phyloP scores from a whole-genome alignment of 2,888 invertebrate genomes.

The Melieria omissa region DNA sequence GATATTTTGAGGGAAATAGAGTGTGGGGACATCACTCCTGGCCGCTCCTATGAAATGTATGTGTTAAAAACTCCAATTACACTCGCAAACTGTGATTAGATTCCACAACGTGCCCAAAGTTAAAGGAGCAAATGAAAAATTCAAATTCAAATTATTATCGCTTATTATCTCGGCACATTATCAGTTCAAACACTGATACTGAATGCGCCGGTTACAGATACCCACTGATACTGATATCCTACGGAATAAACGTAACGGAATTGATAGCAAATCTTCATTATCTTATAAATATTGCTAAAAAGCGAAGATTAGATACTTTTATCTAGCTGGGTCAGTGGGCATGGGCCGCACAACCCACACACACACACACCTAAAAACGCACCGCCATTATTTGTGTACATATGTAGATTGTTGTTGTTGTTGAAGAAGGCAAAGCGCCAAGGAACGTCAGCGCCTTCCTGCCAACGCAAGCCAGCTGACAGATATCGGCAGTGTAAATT shows the following conservation, averaged over 20 bases:
- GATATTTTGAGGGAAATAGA: no score
- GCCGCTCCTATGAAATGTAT: neutral
- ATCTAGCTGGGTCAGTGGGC: slow-evolving; percentile 61
- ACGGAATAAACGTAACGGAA: slow-evolving; percentile 45
- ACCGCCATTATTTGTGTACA: neutral
- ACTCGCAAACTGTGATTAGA: slow-evolving; percentile 65
- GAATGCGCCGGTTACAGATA: slow-evolving; percentile 56
- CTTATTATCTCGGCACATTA: slow-evolving; percentile 66
- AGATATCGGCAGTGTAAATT: slow-evolving; percentile 29
- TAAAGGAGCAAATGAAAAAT: slow-evolving; percentile 64
- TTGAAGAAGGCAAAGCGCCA: neutral
- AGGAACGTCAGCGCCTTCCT: slow-evolving; percentile 11
- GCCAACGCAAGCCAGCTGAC: slow-evolving; percentile 17
- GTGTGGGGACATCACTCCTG: no score
- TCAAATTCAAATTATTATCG: slow-evolving; percentile 64
- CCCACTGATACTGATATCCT: slow-evolving; percentile 51
- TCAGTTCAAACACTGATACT: slow-evolving; percentile 66
- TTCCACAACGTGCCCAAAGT: slow-evolving; percentile 59
- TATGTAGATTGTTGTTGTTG: neutral
- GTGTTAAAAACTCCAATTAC: slow-evolving; percentile 64
- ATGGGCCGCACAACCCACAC: slow-evolving; percentile 2
- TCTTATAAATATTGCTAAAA: slow-evolving; percentile 62
- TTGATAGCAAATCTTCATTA: slow-evolving; percentile 66
- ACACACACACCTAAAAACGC: neutral
- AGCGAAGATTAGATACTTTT: slow-evolving; percentile 64